Percentiles rank a stretch among this genome's conserved stretches.
These are phyloP conservation scores for Pseudochaenichthys georgianus DNA, from an alignment of 2,797 vertebrate genomes.

Conservation along the genomic window DNA sequence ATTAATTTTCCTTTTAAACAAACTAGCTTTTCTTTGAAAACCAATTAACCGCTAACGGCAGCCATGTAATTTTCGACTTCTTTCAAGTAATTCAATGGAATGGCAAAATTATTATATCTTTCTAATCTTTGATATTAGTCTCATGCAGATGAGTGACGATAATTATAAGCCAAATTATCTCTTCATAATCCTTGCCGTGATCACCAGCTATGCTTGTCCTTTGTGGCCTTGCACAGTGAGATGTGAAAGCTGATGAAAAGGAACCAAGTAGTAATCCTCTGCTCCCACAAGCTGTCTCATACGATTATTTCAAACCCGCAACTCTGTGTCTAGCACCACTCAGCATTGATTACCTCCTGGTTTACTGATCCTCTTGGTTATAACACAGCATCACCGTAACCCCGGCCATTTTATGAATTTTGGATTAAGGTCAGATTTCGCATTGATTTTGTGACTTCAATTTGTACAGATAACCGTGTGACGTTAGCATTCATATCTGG, in stretches of 20 bases:
- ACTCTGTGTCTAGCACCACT: constrained; percentile 42
- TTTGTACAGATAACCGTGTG: not conserved
- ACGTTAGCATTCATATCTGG: constrained; percentile 18
- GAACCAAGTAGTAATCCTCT: constrained; percentile 63
- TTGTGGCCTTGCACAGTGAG: constrained; percentile 51
- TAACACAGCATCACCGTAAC: not conserved
- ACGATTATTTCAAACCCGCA: constrained; percentile 51
- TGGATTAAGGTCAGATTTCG: not conserved
- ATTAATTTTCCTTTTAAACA: not conserved
- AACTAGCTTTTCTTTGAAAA: not conserved
- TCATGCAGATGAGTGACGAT: constrained; percentile 11
- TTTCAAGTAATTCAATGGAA: not conserved
- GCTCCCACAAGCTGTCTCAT: constrained; percentile 53
- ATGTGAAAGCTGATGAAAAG: constrained; percentile 66
- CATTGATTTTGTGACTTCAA: not conserved
- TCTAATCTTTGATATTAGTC: constrained; percentile 15
- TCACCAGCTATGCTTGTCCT: constrained; percentile 47
- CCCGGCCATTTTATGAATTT: not conserved
- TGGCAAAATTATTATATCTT: not conserved
- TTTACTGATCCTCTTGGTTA: constrained; percentile 41
- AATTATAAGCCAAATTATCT: constrained; percentile 47
- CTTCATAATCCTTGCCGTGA: constrained; percentile 45
- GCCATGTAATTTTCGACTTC: constrained; percentile 1
- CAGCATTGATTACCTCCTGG: constrained; percentile 28
- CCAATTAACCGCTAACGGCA: not conserved